These are phyloP conservation scores for Melanostoma scalare DNA, from an alignment of 2,888 invertebrate species.

Conservation along the genomic window DNA sequence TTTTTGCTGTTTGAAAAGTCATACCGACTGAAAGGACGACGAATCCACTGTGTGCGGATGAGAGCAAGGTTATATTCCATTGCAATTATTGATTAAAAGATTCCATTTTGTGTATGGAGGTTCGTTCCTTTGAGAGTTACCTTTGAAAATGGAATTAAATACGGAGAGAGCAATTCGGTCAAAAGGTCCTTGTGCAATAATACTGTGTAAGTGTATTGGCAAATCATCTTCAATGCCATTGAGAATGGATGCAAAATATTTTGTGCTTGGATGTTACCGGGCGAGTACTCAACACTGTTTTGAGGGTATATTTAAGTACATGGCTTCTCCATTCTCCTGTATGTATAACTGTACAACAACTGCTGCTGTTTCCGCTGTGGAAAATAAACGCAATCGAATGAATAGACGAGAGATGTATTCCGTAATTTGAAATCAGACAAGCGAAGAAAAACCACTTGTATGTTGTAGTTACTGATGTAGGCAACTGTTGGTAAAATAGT, in stretches of 20 bases:
- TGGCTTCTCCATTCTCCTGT: no score
- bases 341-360: no score
- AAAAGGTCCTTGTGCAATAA: slow-evolving; percentile 15
- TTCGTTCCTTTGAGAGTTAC: background rate
- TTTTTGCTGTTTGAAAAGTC: background rate
- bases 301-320: no score
- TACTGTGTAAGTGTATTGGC: slow-evolving; percentile 2
- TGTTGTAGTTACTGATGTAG: slow-evolving; percentile 31
- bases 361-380: no score
- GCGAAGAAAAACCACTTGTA: slow-evolving; percentile 50
- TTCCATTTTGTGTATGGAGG: background rate
- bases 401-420: slow-evolving; percentile 25
- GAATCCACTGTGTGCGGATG: background rate
- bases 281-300: background rate
- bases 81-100: slow-evolving; percentile 44
- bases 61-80: slow-evolving; percentile 14
- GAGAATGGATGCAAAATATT: background rate
- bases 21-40: background rate
- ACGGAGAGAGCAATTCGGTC: slow-evolving; percentile 15
- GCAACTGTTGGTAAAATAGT: slow-evolving; percentile 31
- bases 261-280: background rate
- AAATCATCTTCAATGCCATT: slow-evolving; percentile 7
- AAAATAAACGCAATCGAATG: slow-evolving; percentile 16
- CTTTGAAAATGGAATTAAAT: slow-evolving; percentile 36
- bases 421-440: slow-evolving; percentile 40